Conservation (phyloP, 2,888 invertebrate species). For the Rhaphigaster nebulosa region DNA sequence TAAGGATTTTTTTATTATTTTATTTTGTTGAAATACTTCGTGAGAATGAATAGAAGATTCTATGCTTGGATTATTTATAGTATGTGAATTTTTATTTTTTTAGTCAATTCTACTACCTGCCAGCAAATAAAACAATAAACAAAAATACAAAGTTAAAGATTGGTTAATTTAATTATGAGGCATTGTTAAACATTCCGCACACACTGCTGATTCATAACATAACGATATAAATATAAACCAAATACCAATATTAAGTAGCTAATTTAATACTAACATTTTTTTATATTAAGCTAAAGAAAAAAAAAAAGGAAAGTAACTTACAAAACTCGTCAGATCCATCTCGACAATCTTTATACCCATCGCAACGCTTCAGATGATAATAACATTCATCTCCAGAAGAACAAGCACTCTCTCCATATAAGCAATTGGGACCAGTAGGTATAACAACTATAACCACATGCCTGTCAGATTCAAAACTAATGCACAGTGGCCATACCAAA, state of each 20-base stretch:
- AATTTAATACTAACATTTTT: neutral
- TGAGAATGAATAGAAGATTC: neutral
- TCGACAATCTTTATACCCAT: neutral
- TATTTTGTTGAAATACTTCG: neutral
- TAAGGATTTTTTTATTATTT: too few species aligned
- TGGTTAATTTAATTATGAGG: neutral
- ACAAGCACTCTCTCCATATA: neutral
- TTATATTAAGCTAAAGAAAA: neutral
- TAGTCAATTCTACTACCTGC: neutral
- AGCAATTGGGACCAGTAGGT: neutral
- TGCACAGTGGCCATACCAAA: constrained; percentile 8
- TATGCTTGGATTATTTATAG: neutral
- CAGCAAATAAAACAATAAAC: neutral
- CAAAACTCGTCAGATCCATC: constrained; percentile 34
- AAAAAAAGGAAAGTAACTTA: neutral
- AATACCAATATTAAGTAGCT: neutral
- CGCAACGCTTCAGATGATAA: neutral
- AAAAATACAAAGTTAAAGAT: neutral
- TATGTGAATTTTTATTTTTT: neutral
- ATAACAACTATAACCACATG: constrained; percentile 36
- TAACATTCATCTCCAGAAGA: neutral
- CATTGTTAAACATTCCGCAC: constrained; percentile 22
- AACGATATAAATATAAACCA: neutral
- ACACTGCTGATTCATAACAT: neutral
- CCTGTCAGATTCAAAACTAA: constrained; percentile 23